Conservation (phyloP, 2,888 invertebrate genomes). For the Drosophila anomalipes region DNA sequence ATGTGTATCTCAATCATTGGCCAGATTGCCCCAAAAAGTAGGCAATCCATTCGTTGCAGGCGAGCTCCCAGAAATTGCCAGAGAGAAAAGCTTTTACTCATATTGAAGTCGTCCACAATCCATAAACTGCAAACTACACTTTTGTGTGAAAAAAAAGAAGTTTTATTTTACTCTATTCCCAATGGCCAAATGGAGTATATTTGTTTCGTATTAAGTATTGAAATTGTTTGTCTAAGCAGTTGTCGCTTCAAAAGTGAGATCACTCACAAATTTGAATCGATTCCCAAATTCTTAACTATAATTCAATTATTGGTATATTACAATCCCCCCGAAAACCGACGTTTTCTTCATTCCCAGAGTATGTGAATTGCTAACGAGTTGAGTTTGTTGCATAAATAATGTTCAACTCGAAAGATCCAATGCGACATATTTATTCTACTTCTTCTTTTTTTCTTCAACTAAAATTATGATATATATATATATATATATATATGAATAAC, state of each 20-base stretch:
- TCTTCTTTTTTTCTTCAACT: conserved; percentile 29
- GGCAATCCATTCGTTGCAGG: conserved; percentile 47
- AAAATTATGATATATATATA: conserved; percentile 40
- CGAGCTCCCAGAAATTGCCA: conserved; percentile 24
- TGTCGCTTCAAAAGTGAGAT: not conserved
- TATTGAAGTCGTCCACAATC: conserved; percentile 21
- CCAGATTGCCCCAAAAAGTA: conserved; percentile 36
- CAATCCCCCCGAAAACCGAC: not conserved
- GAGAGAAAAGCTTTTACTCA: conserved; percentile 48
- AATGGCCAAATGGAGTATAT: not conserved
- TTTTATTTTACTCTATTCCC: conserved; percentile 7
- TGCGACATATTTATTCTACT: not conserved
- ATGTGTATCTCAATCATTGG: not conserved
- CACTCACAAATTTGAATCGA: not conserved
- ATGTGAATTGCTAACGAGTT: no score
- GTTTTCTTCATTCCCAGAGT: not conserved
- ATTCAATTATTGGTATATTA: not conserved
- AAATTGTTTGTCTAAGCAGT: not conserved
- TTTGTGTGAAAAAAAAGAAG: conserved; percentile 29
- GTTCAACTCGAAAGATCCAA: not conserved
- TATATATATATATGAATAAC: not conserved
- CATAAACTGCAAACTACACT: conserved; percentile 37
- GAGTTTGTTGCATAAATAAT: not conserved
- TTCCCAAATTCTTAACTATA: not conserved
- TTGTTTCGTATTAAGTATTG: not conserved